Evolutionary conservation across 1,140 invertebrate species (phyloP), one percentile per base, ranked within the genome.

Genomic region (Triops cancriformis): DNA sequence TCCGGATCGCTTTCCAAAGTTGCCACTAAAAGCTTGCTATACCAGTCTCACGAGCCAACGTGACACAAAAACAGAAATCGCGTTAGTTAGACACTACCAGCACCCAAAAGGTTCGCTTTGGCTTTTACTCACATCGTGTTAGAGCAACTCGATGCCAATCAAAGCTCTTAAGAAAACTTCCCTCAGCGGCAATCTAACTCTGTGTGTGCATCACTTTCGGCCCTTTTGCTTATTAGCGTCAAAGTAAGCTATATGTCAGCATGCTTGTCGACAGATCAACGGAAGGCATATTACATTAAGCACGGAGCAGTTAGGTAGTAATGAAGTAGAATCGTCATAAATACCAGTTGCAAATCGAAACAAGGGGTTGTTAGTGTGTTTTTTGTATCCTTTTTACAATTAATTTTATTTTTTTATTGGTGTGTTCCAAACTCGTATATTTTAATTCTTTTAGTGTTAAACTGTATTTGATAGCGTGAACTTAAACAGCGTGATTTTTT

Each of bases 51-150:
- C 14, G 14, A 18, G 51, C 51, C n/a, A 64, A 64, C 51, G 51
- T 23, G n/a, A 64, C 51, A 64, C 51, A 64, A 64, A 64, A 64
- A 64, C 51, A 64, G 18, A 64, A 64, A 64, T 64, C 7, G 51
- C 23, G 51, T 64, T 64, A 64, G 14, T 64, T 64, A 64, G 51
- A 64, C 51, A 18, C 51, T 64, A 23, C 51, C 2, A 64, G 51
- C 51, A 23, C 51, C 51, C 9, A 23, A 64, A 64, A 64, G 51
- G 51, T 23, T 64, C 51, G 51, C 51, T 64, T 64, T 64, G 14
- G n/a, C 51, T 64, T 64, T 64, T 64, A 64, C 51, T 64, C 51
- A 64, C 51, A 64, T 64, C 51, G 51, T 64, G 23, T 64, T 64
- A 64, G 51, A 18, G 51, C 51, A 64, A 64, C 51, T 64, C 51